Evolutionary conservation across 2,888 invertebrate species (phyloP).

Genomic region (Macrosoma leucophasiata): DNA sequence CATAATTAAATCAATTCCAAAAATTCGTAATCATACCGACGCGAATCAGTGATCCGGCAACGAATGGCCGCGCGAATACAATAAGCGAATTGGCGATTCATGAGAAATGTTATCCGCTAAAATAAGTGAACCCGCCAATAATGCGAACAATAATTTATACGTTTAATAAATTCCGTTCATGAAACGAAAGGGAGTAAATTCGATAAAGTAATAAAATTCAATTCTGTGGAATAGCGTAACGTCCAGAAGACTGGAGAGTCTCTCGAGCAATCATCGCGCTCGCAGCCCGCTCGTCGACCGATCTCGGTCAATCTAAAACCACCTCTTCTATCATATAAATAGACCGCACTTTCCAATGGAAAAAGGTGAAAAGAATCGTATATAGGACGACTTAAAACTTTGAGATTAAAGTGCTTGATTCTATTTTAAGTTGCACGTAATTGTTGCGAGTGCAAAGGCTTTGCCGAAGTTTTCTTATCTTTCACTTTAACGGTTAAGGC

Average conservation of each 20-base stretch:
- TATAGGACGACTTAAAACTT: slow-evolving; percentile 34
- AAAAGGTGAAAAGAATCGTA: slow-evolving; percentile 30
- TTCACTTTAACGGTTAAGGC: slow-evolving; percentile 15
- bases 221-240: slow-evolving; percentile 27
- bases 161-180: slow-evolving; percentile 19
- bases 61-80: too few species aligned
- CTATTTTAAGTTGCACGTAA: slow-evolving; percentile 38
- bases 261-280: slow-evolving; percentile 33
- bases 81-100: too few species aligned
- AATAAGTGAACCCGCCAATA: too few species aligned
- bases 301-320: slow-evolving; percentile 21
- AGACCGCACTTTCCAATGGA: slow-evolving; percentile 16
- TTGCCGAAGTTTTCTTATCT: slow-evolving; percentile 12
- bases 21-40: too few species aligned
- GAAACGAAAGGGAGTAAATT: slow-evolving; percentile 21
- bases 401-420: slow-evolving; percentile 42
- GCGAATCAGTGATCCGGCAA: too few species aligned
- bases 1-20: too few species aligned
- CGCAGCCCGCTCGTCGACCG: slow-evolving; percentile 41
- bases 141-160: slow-evolving; percentile 21
- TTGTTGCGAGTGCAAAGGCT: slow-evolving; percentile 25
- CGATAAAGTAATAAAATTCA: slow-evolving; percentile 26
- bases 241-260: slow-evolving; percentile 25
- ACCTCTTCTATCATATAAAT: slow-evolving; percentile 19
- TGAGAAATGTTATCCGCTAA: too few species aligned